Evolutionary conservation across 2,888 invertebrate genomes (phyloP), one percentile per base, ranked within the genome.

Genomic region (Hirtodrosophila trivittata): DNA sequence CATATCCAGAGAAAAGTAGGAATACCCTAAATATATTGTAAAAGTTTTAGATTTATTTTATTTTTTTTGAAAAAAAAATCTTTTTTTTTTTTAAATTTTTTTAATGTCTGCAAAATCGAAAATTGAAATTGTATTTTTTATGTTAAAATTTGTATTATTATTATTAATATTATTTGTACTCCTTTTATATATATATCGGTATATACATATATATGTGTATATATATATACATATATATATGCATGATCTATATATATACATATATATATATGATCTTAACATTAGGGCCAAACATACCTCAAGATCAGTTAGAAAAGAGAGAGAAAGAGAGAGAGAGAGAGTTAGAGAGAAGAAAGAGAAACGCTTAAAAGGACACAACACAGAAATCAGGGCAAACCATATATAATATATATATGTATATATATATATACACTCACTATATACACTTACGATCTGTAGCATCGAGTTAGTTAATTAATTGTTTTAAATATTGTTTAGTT

Each of bases 91-190:
- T 41, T 25, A 12, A 55, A 78, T 76, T 81, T 81, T 84, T 84
- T 86, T 78, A 72, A 77, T 81, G 80, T 77, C n/a, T 86, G 75
- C 80, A 83, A 73, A 83, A 58, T 47, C 47, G 52, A 54, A 9
- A 47, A 46, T 57, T 45, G 51, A 56, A 28, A 12, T 45, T 63
- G 56, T 70, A 43, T 47, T 57, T 51, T 58, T 39, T 26, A 30
- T 52, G 28, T 65, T 62, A 55, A 57, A 54, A 41, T 62, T 43
- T 64, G 39, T 67, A 63, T 67, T 51, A 56, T 49, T 42, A 52
- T 43, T 43, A 14, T 42, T 42, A 42, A 37, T 37, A 51, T 45
- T 54, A 32, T 60, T 64, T 45, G 45, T 51, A 14, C 26, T 39
- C 9, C 28, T 10, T 30, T 41, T 62, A 60, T 60, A 58, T 71